Percentiles rank a stretch among this genome's conserved stretches.
Conservation (phyloP, 2,888 invertebrate genomes). For the Dorcus hopei region DNA sequence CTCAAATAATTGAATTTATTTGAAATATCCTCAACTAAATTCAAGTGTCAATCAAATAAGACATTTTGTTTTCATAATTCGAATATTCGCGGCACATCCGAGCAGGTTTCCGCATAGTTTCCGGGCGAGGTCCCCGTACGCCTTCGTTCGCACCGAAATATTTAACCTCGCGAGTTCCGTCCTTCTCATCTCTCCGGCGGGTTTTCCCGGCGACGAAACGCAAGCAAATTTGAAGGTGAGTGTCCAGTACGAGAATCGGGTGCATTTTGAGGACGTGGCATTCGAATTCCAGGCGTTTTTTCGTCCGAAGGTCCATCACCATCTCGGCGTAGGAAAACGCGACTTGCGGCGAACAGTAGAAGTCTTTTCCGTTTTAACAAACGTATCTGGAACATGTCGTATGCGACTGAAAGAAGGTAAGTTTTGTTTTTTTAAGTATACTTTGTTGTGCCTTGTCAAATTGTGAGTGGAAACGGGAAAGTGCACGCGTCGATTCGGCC, state of each 20-base stretch:
- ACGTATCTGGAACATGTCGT: constrained; percentile 81
- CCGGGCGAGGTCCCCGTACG: constrained; percentile 24
- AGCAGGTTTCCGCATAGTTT: constrained; percentile 24
- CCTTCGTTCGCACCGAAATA: constrained; percentile 18
- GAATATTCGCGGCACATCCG: constrained; percentile 26
- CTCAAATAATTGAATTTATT: constrained; percentile 17
- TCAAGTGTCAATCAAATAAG: constrained; percentile 34
- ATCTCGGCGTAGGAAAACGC: constrained; percentile 49
- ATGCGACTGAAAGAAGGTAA: constrained; percentile 78
- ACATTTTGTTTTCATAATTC: constrained; percentile 21
- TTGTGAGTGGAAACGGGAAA: background rate
- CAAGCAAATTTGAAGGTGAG: background rate
- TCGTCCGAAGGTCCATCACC: constrained; percentile 6
- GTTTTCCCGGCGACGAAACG: background rate
- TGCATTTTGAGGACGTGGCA: background rate
- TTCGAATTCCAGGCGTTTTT: background rate
- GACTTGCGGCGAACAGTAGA: constrained; percentile 42
- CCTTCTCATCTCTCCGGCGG: constrained; percentile 1
- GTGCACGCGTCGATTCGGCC: constrained; percentile 32
- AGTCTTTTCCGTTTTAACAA: constrained; percentile 69
- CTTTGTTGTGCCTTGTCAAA: constrained; percentile 10
- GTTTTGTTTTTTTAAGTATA: constrained; percentile 50
- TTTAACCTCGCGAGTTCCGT: constrained; percentile 5
- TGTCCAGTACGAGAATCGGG: background rate
- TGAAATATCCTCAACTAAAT: constrained; percentile 22